These are phyloP conservation scores for Glaucidium brasilianum DNA, from an alignment of 2,113 vertebrate genomes.

Conservation along the genomic window DNA sequence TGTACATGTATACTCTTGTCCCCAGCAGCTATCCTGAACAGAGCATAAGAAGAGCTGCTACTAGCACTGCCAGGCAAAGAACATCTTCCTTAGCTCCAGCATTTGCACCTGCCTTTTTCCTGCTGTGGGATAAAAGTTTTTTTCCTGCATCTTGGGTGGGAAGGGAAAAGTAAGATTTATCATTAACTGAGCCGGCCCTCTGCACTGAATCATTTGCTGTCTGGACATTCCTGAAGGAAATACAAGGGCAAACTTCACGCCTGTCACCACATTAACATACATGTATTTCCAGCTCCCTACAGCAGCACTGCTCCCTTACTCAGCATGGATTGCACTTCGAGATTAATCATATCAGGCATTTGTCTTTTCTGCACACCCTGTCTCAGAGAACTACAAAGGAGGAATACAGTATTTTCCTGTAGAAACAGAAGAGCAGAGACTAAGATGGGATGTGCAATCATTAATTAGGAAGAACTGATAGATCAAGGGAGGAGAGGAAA, in stretches of 20 bases:
- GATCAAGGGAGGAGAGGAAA: background rate
- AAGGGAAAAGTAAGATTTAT: background rate
- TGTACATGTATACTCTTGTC: background rate
- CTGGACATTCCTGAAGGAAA: background rate
- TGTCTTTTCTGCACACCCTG: background rate
- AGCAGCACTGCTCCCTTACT: background rate
- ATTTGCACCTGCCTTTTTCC: background rate
- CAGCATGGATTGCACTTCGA: accelerated
- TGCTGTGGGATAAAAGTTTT: background rate
- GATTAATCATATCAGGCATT: background rate
- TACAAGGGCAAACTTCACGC: background rate
- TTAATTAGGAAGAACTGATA: background rate
- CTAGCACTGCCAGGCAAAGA: background rate
- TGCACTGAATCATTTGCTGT: background rate
- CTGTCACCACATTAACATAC: background rate
- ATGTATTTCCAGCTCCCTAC: accelerated
- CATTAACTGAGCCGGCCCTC: background rate
- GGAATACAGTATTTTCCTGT: background rate
- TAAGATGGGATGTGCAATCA: background rate
- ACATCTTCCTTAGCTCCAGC: background rate
- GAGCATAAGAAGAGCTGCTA: background rate
- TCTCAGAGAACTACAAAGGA: background rate
- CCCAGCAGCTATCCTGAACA: background rate
- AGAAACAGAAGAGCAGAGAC: background rate
- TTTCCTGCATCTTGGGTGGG: background rate